A percentile compares a stretch with the other conserved stretches of the same genome.
phyloP scores from a whole-genome alignment of 2,797 vertebrate species.

The Cryptoprocta ferox region DNA sequence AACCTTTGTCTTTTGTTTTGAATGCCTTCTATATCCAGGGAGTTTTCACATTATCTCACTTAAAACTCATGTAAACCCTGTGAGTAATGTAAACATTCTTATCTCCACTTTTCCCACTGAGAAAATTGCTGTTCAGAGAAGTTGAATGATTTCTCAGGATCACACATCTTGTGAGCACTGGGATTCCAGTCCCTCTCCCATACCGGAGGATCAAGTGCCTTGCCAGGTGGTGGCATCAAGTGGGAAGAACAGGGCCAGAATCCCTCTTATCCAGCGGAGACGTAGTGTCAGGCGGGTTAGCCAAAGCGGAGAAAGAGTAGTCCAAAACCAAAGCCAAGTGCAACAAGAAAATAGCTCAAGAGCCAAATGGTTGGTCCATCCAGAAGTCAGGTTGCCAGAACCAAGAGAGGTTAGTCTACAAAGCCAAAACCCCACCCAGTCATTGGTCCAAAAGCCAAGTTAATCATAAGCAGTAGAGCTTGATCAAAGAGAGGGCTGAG shows the following conservation, averaged over 20 bases:
- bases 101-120: not conserved
- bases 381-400: constrained; percentile 45
- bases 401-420: constrained; percentile 10
- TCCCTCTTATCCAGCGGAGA: not conserved
- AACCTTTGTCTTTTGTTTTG: not conserved
- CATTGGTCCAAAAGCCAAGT: constrained; percentile 34
- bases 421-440: constrained; percentile 41
- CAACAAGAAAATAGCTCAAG: constrained; percentile 34
- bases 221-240: not conserved
- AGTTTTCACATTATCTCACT: not conserved
- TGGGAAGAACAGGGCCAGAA: not conserved
- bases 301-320: constrained; percentile 17
- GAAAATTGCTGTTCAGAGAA: constrained; percentile 36
- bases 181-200: not conserved
- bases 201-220: not conserved
- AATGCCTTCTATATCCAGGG: not conserved
- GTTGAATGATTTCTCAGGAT: not conserved
- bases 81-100: not conserved
- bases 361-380: constrained; percentile 38
- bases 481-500: constrained; percentile 4
- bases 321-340: constrained; percentile 50
- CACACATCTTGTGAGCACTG: not conserved
- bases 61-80: not conserved
- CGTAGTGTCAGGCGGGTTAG: not conserved
- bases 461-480: not conserved